These are phyloP conservation scores for Drosophila setosimentum DNA, from an alignment of 2,888 invertebrate genomes.

Conservation along the genomic window DNA sequence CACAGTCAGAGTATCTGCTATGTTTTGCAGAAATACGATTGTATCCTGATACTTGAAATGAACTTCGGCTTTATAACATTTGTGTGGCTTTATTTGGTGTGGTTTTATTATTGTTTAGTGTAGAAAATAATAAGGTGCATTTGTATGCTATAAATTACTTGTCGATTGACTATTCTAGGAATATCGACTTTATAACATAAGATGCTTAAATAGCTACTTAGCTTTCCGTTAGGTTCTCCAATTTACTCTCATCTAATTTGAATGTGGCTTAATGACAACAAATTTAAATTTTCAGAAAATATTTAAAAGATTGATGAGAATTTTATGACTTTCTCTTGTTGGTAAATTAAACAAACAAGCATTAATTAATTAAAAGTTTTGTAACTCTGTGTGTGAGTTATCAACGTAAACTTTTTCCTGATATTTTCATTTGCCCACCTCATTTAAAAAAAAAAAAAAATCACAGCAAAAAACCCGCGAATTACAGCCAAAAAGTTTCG, in stretches of 20 bases:
- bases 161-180: slow-evolving; percentile 32
- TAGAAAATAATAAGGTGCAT: slow-evolving; percentile 21
- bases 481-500: slow-evolving; percentile 32
- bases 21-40: neutral
- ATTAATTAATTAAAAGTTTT: slow-evolving; percentile 65
- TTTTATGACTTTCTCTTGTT: slow-evolving; percentile 11
- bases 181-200: neutral
- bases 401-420: slow-evolving; percentile 35
- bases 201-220: neutral
- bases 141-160: slow-evolving; percentile 44
- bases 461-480: slow-evolving; percentile 21
- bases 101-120: slow-evolving; percentile 18
- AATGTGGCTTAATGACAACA: neutral
- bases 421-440: slow-evolving; percentile 39
- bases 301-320: slow-evolving; percentile 7
- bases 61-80: slow-evolving; percentile 25
- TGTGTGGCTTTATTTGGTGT: slow-evolving; percentile 36
- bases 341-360: slow-evolving; percentile 43
- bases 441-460: slow-evolving; percentile 18
- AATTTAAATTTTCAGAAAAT: neutral
- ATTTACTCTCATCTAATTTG: slow-evolving; percentile 20
- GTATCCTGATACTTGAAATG: slow-evolving; percentile 21
- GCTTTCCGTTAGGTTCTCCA: neutral
- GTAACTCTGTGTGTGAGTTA: slow-evolving; percentile 19
- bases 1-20: neutral